Evolutionary conservation across 2,113 vertebrate genomes (phyloP).

Genomic region (Passer montanus): DNA sequence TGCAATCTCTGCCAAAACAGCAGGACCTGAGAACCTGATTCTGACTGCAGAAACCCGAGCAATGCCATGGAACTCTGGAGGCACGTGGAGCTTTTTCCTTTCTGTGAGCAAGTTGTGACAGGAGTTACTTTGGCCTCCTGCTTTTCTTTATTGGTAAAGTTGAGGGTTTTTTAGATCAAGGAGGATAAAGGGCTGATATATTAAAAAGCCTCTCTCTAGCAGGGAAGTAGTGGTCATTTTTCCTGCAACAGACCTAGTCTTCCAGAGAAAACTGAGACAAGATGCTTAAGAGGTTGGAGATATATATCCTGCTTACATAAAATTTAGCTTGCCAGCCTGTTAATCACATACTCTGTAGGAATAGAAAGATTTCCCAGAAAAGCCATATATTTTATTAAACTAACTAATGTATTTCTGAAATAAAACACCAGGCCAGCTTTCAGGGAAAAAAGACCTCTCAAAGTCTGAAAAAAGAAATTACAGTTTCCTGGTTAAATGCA

Average conservation of each 20-base stretch:
- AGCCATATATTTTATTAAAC: neutral
- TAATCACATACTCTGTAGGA: neutral
- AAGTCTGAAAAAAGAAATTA: neutral
- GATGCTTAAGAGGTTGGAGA: neutral
- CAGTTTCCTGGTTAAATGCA: neutral
- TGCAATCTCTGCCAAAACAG: neutral
- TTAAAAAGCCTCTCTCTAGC: neutral
- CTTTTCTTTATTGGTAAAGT: neutral
- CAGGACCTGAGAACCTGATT: neutral
- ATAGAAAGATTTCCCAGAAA: slow-evolving; percentile 10
- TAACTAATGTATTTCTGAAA: neutral
- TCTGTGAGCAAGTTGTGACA: neutral
- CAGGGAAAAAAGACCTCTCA: neutral
- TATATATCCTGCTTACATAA: neutral
- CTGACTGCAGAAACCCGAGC: neutral
- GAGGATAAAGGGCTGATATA: neutral
- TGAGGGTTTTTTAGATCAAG: neutral
- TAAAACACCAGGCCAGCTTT: neutral
- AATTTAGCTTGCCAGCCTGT: neutral
- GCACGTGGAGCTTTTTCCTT: accelerated
- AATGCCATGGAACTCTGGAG: neutral
- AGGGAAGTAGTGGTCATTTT: neutral
- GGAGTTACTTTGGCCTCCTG: neutral
- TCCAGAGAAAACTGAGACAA: neutral
- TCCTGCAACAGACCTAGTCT: neutral